phyloP scores from a whole-genome alignment of 2,797 vertebrate species.

The Spheniscus humboldti region DNA sequence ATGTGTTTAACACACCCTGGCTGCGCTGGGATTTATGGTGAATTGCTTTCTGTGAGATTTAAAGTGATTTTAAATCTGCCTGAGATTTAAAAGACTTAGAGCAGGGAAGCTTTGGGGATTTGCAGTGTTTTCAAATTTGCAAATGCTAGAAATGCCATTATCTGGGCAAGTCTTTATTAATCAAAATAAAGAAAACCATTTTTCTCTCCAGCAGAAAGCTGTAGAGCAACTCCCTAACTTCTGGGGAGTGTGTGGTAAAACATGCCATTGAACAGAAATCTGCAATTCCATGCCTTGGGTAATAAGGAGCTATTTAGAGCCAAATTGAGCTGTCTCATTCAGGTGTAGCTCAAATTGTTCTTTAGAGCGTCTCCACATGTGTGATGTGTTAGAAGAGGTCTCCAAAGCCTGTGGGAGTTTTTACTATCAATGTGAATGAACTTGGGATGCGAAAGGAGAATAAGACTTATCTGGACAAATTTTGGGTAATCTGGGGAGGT shows the following conservation, averaged over 20 bases:
- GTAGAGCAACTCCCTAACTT: not conserved
- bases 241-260: not conserved
- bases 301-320: not conserved
- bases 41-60: slow-evolving; percentile 25
- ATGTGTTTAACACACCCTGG: not conserved
- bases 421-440: not conserved
- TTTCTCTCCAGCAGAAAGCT: not conserved
- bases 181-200: slow-evolving; percentile 23
- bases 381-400: accelerated
- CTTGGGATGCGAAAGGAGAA: not conserved
- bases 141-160: slow-evolving; percentile 38
- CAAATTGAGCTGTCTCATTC: not conserved
- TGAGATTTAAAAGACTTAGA: slow-evolving; percentile 33
- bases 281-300: not conserved
- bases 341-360: not conserved
- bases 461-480: not conserved
- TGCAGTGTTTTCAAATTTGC: slow-evolving; percentile 36
- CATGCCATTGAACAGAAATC: not conserved
- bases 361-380: accelerated
- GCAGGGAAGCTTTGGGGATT: slow-evolving; percentile 14
- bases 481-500: not conserved
- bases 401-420: not conserved
- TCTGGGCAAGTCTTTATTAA: slow-evolving; percentile 44
- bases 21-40: not conserved
- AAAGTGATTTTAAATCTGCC: slow-evolving; percentile 38